Base-by-base conservation (phyloP, 2,113 vertebrate genomes). In the Galbula dea region DNA sequence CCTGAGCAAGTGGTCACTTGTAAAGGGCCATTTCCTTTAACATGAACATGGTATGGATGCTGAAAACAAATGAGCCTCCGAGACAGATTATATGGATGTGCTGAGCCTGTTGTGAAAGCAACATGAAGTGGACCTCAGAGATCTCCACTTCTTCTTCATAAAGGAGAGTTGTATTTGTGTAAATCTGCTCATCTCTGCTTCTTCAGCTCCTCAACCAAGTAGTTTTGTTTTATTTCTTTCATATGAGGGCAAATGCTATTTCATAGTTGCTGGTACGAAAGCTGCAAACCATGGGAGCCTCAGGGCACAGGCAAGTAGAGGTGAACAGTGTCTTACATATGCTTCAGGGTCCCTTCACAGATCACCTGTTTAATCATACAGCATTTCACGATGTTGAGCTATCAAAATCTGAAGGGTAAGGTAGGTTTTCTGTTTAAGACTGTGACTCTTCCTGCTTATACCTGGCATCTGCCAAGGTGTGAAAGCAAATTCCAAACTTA, bases 21-120 rank as follows among this genome's bases (percentile, higher is more conserved):
- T 52, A 15, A 87, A 90, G 61, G 34, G 46, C 26, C 19, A 19
- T 65, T 78, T 77, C 49, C n/a, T 34, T 78, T 51, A 36, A 62
- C 7, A 1, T 6, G 6, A 34, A 17, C 19, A 6, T 15, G 34
- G 10, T 45, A 34, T 0, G 1, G 37, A 57, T 61, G 52, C 66
- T 57, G 32, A 27, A 51, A 75, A 72, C 36, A 76, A 72, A 27
- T 0, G 4, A 52, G 13, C 46, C 41, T 55, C 39, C 46, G 55
- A 80, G 48, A 18, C 43, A 39, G 37, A 41, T 62, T 52, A 21
- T 52, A 12, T 7, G 7, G 39, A 37, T 52, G 22, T 52, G 18
- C 58, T 86, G 43, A 80, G 23, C 16, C 22, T 52, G 13, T 58
- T 77, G 30, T 20, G 34, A 48, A 57, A 76, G 58, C n/a, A 75